Percentiles rank a stretch among this genome's conserved stretches.
These are phyloP conservation scores for Aphrophora alni DNA, from an alignment of 2,888 invertebrate genomes.

Conservation along the genomic window DNA sequence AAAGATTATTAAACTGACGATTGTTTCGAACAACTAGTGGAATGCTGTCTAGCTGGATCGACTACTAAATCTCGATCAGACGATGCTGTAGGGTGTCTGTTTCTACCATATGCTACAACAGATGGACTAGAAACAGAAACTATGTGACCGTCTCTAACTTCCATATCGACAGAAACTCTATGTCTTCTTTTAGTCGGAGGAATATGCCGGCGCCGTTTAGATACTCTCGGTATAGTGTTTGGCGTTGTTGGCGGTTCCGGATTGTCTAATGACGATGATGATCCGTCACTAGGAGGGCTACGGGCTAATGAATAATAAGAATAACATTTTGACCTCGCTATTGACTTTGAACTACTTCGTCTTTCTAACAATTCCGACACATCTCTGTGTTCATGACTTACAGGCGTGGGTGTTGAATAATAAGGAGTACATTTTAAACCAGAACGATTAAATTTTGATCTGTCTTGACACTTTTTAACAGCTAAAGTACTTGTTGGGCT, in stretches of 20 bases:
- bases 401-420: conserved; percentile 38
- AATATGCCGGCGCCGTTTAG: conserved; percentile 50
- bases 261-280: conserved; percentile 51
- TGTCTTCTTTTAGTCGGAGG: conserved; percentile 48
- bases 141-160: conserved; percentile 45
- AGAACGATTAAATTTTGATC: conserved; percentile 19
- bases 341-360: conserved; percentile 43
- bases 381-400: conserved; percentile 36
- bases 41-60: conserved; percentile 48
- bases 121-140: conserved; percentile 49
- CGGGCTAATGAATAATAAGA: conserved; percentile 54
- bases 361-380: conserved; percentile 34
- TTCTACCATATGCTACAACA: conserved; percentile 46
- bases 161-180: conserved; percentile 44
- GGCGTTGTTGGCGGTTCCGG: conserved; percentile 51
- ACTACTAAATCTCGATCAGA: conserved; percentile 49
- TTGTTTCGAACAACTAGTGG: conserved; percentile 45
- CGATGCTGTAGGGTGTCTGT: conserved; percentile 41
- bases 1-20: conserved; percentile 46
- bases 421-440: conserved; percentile 41
- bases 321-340: conserved; percentile 52
- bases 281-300: conserved; percentile 54
- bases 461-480: conserved; percentile 28
- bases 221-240: conserved; percentile 53
- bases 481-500: conserved; percentile 44